phyloP scores from a whole-genome alignment of 2,113 vertebrate species.

The Ceyx cyanopectus region DNA sequence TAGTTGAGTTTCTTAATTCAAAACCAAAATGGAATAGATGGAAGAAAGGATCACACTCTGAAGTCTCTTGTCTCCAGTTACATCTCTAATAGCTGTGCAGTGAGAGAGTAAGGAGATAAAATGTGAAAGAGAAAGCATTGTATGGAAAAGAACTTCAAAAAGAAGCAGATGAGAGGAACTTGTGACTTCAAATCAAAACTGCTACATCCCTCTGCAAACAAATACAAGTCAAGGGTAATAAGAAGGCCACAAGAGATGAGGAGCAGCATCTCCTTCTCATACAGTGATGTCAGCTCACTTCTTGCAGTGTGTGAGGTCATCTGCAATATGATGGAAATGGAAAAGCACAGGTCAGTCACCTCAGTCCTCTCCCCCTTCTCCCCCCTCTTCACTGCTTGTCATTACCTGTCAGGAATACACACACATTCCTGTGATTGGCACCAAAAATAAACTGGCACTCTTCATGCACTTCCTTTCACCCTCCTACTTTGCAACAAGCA shows the following conservation, averaged over 20 bases:
- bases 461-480: background rate
- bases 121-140: background rate
- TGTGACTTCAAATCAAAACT: background rate
- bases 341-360: constrained; percentile 32
- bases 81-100: background rate
- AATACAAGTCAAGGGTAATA: background rate
- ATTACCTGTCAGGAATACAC: background rate
- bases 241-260: background rate
- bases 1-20: background rate
- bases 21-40: background rate
- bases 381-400: background rate
- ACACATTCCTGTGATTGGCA: background rate
- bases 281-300: background rate
- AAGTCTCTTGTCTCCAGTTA: background rate
- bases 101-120: background rate
- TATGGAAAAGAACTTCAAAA: background rate
- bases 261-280: background rate
- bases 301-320: constrained; percentile 56
- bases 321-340: constrained; percentile 27
- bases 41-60: background rate
- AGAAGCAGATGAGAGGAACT: background rate
- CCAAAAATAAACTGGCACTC: background rate
- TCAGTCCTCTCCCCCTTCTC: background rate
- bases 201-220: background rate
- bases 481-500: background rate